These are phyloP conservation scores for Opisthograptis luteolata DNA, from an alignment of 2,888 invertebrate species.

Conservation along the genomic window DNA sequence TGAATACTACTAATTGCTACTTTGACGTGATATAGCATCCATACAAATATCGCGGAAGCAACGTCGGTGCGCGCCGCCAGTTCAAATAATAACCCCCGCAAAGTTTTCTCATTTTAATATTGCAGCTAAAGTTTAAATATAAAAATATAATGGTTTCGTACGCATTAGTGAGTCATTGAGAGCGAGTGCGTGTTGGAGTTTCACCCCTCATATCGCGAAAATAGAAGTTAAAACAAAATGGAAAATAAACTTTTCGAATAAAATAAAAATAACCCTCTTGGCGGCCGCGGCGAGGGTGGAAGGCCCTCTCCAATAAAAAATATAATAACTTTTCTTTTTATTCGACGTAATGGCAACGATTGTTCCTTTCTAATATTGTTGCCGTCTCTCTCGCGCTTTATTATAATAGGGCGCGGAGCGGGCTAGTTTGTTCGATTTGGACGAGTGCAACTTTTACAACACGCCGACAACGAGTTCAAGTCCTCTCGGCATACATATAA, in stretches of 20 bases:
- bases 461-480: too few relatives aligned
- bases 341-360: constrained; percentile 82
- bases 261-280: constrained; percentile 84
- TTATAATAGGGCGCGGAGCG: constrained; percentile 69
- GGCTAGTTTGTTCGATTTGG: constrained; percentile 29
- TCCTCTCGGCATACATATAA: too few relatives aligned
- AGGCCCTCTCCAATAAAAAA: constrained; percentile 82
- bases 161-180: constrained; percentile 83
- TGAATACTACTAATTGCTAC: too few relatives aligned
- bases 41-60: constrained; percentile 18
- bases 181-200: constrained; percentile 73
- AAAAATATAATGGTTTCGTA: constrained; percentile 82
- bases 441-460: constrained; percentile 10
- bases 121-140: constrained; percentile 82
- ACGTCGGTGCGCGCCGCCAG: constrained; percentile 29
- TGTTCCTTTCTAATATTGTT: constrained; percentile 77
- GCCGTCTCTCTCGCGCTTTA: constrained; percentile 73
- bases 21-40: not conserved
- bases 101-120: constrained; percentile 83
- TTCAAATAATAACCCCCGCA: constrained; percentile 60
- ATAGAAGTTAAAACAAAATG: constrained; percentile 83
- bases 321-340: constrained; percentile 85
- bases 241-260: constrained; percentile 84
- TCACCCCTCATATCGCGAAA: constrained; percentile 76
- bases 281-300: constrained; percentile 77